phyloP scores from a whole-genome alignment of 2,113 vertebrate species.

The Protobothrops mucrosquamatus region DNA sequence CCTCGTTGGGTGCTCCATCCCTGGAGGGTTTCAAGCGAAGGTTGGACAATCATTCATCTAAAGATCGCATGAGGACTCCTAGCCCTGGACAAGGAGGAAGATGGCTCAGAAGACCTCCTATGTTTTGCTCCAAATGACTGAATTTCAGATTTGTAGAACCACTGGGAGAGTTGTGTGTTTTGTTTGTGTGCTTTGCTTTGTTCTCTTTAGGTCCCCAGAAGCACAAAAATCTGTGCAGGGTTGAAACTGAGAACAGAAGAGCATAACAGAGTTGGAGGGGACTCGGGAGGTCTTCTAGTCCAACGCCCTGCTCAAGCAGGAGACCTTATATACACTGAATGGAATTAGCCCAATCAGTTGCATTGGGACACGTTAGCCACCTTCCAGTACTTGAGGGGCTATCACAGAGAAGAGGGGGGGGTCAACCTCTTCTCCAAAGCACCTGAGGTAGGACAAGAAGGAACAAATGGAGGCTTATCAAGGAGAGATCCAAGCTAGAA shows the following conservation, averaged over 20 bases:
- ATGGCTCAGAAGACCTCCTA: neutral
- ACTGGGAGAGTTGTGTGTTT: neutral
- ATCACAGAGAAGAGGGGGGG: too few relatives aligned
- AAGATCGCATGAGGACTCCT: neutral
- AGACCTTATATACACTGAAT: neutral
- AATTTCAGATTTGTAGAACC: neutral
- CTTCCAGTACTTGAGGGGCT: too few relatives aligned
- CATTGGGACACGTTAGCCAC: too few relatives aligned
- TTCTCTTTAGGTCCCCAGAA: neutral
- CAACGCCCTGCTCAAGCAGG: too few relatives aligned
- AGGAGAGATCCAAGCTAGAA: neutral
- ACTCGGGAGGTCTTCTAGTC: too few relatives aligned
- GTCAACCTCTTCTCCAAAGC: neutral
- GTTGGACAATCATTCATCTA: neutral
- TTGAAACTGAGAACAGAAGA: neutral
- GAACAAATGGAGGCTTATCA: neutral
- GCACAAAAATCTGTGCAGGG: neutral
- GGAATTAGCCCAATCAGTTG: neutral
- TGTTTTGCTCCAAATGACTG: neutral
- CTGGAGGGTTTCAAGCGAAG: neutral
- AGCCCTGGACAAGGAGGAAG: neutral
- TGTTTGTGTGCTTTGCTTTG: neutral
- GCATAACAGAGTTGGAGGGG: neutral
- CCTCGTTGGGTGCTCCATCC: neutral
- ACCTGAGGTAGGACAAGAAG: neutral